Base-by-base conservation (phyloP, 2,797 vertebrate genomes). In the Pipistrellus pipistrellus region DNA sequence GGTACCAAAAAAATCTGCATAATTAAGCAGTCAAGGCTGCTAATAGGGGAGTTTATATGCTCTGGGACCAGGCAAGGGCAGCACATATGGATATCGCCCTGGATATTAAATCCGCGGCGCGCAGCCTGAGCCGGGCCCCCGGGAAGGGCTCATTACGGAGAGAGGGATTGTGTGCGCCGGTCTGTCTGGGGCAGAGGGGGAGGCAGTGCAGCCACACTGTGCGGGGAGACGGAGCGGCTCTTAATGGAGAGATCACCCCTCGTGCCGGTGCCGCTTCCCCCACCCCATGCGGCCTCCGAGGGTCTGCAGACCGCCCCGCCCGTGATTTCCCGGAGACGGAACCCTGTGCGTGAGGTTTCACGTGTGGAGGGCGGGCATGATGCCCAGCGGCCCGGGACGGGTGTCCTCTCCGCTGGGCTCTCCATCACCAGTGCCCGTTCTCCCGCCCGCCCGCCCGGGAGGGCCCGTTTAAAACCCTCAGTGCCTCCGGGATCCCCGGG, bases 1-100 rank as follows among this genome's bases (percentile, higher is more conserved):
- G 99, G 98, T 98, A 99, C 99, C 98, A 98, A 98, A 98, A 98
- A 98, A 99, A 99, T 99, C 99, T 99, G 99, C 99, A 99, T 99
- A 99, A 99, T 99, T 99, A 99, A 99, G 99, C 99, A 98, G 98
- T 98, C 98, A 99, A 98, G 98, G 98, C 98, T 99, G 99, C 99
- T 98, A 97, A 99, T 98, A 99, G 98, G 99, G 99, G 99, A 98
- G 98, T 98, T 98, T 97, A 98, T 98, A 98, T 98, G 98, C 98
- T 98, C 98, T 97, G 97, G 99, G 99, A 99, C 99, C 99, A 99
- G 99, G 98, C 98, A 98, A 99, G 99, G 99, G 98, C 98, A 98
- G 98, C 98, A 97, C 99, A 99, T 99, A 99, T 99, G 99, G 98
- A 99, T 98, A 98, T 98, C 98, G 98, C 98, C 98, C 98, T 98